Percentiles rank a stretch among this genome's conserved stretches.
Evolutionary conservation across 1,140 invertebrate species (phyloP).

Genomic region (Asbolus verrucosus): DNA sequence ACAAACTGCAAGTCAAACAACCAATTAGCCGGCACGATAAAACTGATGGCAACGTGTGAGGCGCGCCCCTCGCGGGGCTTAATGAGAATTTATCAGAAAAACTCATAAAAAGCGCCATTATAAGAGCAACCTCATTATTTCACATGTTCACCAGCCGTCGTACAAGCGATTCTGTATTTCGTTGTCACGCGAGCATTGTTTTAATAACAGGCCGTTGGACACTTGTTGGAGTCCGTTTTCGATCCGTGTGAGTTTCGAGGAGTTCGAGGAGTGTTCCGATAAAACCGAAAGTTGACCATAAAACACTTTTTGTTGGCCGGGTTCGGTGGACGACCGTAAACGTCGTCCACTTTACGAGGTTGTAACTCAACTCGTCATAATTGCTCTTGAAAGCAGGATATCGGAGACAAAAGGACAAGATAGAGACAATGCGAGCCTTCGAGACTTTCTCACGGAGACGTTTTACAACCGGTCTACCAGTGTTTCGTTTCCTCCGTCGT

Average conservation of each 20-base stretch:
- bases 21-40: conserved; percentile 23
- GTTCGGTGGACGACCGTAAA: background rate
- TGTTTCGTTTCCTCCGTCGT: conserved; percentile 52
- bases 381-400: conserved; percentile 41
- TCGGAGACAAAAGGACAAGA: conserved; percentile 43
- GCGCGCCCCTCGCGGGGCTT: background rate
- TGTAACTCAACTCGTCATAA: conserved; percentile 45
- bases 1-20: too few species aligned
- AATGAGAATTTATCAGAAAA: conserved; percentile 25
- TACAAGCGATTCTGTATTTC: conserved; percentile 17
- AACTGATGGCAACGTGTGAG: conserved; percentile 18
- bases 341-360: conserved; percentile 15
- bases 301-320: background rate
- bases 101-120: conserved; percentile 19
- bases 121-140: conserved; percentile 22
- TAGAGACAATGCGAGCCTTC: conserved; percentile 45
- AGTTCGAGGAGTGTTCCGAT: too few species aligned
- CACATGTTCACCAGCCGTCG: background rate
- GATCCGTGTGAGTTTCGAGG: too few species aligned
- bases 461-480: conserved; percentile 52
- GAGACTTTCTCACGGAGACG: conserved; percentile 51
- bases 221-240: too few species aligned
- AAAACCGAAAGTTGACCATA: conserved; percentile 3
- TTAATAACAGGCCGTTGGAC: conserved; percentile 27
- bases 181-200: conserved; percentile 35